phyloP scores from a whole-genome alignment of 1,140 invertebrate species.

The Streblospio benedicti region DNA sequence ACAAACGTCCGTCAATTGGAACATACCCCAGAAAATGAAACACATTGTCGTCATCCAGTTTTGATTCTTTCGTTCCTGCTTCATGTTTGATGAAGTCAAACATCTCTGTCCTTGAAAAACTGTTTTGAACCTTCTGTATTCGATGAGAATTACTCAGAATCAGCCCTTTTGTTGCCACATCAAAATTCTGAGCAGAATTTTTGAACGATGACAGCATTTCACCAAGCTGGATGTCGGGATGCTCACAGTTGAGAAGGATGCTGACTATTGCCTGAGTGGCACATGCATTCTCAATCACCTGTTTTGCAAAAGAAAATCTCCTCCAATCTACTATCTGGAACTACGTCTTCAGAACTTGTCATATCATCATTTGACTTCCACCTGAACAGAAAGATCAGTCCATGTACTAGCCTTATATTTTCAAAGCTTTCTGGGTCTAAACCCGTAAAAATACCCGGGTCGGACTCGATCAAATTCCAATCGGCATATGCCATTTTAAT shows the following conservation, averaged over 20 bases:
- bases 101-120: constrained; percentile 76
- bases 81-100: constrained; percentile 92
- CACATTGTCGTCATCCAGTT: constrained; percentile 94
- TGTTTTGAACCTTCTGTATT: constrained; percentile 93
- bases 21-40: constrained; percentile 98
- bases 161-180: constrained; percentile 85
- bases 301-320: constrained; percentile 95
- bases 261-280: constrained; percentile 97
- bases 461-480: constrained; percentile 99
- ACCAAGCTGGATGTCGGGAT: constrained; percentile 77
- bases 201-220: constrained; percentile 80
- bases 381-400: constrained; percentile 97
- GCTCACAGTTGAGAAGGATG: constrained; percentile 82
- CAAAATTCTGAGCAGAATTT: constrained; percentile 87
- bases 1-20: constrained; percentile 84
- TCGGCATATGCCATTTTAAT: too few species aligned
- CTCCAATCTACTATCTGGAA: constrained; percentile 65
- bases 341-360: constrained; percentile 66
- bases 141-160: constrained; percentile 90
- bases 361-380: constrained; percentile 85
- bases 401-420: constrained; percentile 87
- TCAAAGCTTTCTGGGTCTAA: constrained; percentile 75
- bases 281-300: constrained; percentile 98
- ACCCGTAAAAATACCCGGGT: constrained; percentile 96
- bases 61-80: constrained; percentile 65